These are phyloP conservation scores for Araneus ventricosus DNA, from an alignment of 1,140 invertebrate species.

Conservation along the genomic window DNA sequence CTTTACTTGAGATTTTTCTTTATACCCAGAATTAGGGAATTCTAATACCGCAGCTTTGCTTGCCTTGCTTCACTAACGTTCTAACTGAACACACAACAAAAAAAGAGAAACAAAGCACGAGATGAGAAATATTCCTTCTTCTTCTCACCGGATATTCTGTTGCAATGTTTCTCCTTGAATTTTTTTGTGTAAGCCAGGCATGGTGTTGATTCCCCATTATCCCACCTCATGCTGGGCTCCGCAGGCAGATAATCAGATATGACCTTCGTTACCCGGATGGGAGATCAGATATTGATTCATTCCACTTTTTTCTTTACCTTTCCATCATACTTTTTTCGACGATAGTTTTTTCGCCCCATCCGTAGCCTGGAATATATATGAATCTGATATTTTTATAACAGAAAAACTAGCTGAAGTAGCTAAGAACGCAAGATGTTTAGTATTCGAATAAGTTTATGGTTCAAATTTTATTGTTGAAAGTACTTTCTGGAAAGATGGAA, in stretches of 20 bases:
- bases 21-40: conserved; percentile 64
- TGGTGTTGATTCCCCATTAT: conserved; percentile 71
- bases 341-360: neutral
- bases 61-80: conserved; percentile 37
- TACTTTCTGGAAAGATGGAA: no score
- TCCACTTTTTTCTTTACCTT: neutral
- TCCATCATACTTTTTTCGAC: conserved; percentile 2
- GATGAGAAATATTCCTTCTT: conserved; percentile 45
- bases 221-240: conserved; percentile 59
- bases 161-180: conserved; percentile 36
- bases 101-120: conserved; percentile 24
- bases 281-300: conserved; percentile 67
- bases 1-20: conserved; percentile 17
- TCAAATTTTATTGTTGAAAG: no score
- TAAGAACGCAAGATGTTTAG: no score
- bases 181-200: conserved; percentile 40
- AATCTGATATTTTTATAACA: no score
- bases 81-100: conserved; percentile 47
- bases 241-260: conserved; percentile 67
- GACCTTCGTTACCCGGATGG: conserved; percentile 65
- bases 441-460: no score
- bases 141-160: conserved; percentile 50
- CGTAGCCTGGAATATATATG: no score
- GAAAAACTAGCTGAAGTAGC: no score
- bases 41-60: conserved; percentile 63